phyloP scores from a whole-genome alignment of 2,797 vertebrate genomes.

The Channa striata region DNA sequence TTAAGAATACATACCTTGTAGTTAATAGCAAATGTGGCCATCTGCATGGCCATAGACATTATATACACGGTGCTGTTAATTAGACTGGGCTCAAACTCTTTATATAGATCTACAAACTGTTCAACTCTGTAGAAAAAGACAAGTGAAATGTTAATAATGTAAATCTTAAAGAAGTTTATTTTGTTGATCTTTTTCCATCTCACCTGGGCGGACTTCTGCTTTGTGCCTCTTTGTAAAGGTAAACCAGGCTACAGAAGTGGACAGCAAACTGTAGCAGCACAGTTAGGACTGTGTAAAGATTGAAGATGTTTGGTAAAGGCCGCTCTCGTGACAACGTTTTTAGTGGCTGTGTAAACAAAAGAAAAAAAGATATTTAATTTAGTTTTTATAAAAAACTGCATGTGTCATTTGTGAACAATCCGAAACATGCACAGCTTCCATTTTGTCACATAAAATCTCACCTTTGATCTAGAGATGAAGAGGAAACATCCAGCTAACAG shows the following conservation, averaged over 20 bases:
- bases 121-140: slow-evolving; percentile 82
- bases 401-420: neutral
- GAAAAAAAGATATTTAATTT: slow-evolving; percentile 10
- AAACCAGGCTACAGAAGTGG: slow-evolving; percentile 95
- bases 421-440: neutral
- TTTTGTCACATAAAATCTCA: slow-evolving; percentile 60
- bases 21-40: slow-evolving; percentile 99
- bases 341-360: slow-evolving; percentile 85
- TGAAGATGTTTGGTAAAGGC: slow-evolving; percentile 97
- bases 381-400: neutral
- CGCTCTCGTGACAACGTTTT: slow-evolving; percentile 95
- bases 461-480: slow-evolving; percentile 98
- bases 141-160: slow-evolving; percentile 11
- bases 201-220: slow-evolving; percentile 90
- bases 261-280: slow-evolving; percentile 96
- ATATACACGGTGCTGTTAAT: slow-evolving; percentile 99
- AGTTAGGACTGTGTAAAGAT: slow-evolving; percentile 95
- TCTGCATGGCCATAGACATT: slow-evolving; percentile 99
- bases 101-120: slow-evolving; percentile 93
- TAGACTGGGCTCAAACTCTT: slow-evolving; percentile 96
- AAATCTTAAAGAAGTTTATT: neutral
- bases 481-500: slow-evolving; percentile 97
- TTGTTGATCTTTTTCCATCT: neutral
- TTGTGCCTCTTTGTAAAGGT: slow-evolving; percentile 92
- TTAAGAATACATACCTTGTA: slow-evolving; percentile 89